phyloP scores from a whole-genome alignment of 2,113 vertebrate genomes.

The Rhegmatorhina hoffmannsi region DNA sequence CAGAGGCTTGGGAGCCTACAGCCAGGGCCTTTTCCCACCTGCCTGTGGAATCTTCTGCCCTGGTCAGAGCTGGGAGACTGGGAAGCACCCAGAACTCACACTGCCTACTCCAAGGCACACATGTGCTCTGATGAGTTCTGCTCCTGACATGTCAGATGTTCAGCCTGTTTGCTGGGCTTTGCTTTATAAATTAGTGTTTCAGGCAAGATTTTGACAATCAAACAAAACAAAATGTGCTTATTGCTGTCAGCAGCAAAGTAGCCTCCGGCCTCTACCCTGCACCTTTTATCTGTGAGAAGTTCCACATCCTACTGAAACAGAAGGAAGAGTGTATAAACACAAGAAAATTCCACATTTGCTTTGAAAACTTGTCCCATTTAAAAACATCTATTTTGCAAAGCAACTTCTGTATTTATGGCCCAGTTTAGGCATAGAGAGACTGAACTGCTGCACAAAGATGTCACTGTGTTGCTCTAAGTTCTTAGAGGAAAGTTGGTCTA shows the following conservation, averaged over 20 bases:
- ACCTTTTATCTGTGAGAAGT: conserved; percentile 20
- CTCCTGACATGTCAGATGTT: not conserved
- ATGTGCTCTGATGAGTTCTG: not conserved
- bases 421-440: not conserved
- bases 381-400: not conserved
- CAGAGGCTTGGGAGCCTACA: not conserved
- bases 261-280: not conserved
- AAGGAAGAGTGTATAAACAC: not conserved
- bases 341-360: not conserved
- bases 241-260: not conserved
- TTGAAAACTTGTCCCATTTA: not conserved
- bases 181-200: not conserved
- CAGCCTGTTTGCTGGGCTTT: not conserved
- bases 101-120: not conserved
- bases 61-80: not conserved
- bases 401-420: not conserved
- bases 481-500: not conserved
- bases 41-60: not conserved
- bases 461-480: not conserved
- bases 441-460: not conserved
- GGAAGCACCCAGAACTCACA: not conserved
- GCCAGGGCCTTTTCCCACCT: not conserved
- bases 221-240: not conserved
- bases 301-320: not conserved
- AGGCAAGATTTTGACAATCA: not conserved